A percentile compares a stretch with the other conserved stretches of the same genome.
Conservation (phyloP, 2,113 vertebrate genomes). For the Marmota flaviventris region DNA sequence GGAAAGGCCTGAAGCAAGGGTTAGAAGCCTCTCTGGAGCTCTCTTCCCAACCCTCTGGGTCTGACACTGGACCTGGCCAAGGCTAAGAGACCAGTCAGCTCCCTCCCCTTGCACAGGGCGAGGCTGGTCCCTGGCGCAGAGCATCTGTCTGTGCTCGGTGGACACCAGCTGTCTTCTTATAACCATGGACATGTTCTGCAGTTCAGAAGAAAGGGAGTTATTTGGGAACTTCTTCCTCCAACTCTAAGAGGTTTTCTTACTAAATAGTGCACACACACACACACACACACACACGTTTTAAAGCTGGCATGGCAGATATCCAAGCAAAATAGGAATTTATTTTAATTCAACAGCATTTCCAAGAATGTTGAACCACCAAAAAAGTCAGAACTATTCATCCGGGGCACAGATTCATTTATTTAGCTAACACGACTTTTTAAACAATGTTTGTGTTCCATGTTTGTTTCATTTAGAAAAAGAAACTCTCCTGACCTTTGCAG, state of each 20-base stretch:
- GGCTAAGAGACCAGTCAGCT: background rate
- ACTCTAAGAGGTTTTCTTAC: conserved; percentile 8
- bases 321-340: background rate
- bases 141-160: background rate
- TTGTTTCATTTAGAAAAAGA: conserved; percentile 20
- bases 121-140: background rate
- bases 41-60: background rate
- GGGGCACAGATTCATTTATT: conserved; percentile 20
- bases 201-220: background rate
- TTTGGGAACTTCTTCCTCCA: background rate
- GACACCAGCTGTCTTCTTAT: background rate
- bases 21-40: background rate
- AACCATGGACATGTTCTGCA: background rate
- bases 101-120: background rate
- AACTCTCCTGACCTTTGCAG: conserved; percentile 18
- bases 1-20: background rate
- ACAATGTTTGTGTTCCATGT: background rate
- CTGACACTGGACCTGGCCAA: background rate
- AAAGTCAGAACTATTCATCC: background rate
- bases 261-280: background rate
- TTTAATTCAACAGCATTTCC: conserved; percentile 31
- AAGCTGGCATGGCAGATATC: conserved; percentile 26
- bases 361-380: conserved; percentile 32
- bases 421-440: conserved; percentile 37
- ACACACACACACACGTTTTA: background rate